phyloP scores from a whole-genome alignment of 2,113 vertebrate genomes.

The sheep (Ovis aries) region DNA sequence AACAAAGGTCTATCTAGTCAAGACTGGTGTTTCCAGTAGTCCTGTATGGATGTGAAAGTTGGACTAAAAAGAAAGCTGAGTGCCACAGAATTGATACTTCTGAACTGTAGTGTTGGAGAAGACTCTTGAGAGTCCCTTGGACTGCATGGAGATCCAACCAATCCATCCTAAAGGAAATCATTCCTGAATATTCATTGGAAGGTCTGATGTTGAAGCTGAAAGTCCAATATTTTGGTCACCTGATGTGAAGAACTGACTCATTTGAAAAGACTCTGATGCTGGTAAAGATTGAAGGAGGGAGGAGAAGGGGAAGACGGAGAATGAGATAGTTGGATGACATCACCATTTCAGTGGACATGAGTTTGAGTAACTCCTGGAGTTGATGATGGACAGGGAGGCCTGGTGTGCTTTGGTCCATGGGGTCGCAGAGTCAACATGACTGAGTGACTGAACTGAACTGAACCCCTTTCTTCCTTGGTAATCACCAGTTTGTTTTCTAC shows the following conservation, averaged over 20 bases:
- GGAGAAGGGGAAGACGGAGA: neutral
- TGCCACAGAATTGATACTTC: rapidly evolving
- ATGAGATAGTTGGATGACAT: neutral
- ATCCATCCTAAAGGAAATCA: neutral
- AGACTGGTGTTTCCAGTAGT: neutral
- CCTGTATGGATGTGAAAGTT: neutral
- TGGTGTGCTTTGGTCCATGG: neutral
- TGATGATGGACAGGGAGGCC: neutral
- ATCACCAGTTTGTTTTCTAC: neutral
- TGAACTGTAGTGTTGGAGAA: neutral
- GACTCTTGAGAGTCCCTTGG: neutral
- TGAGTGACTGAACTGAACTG: neutral
- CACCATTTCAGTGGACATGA: rapidly evolving
- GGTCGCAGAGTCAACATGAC: rapidly evolving
- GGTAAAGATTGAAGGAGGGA: neutral
- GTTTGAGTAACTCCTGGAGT: neutral
- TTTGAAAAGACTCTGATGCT: neutral
- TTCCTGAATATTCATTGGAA: neutral
- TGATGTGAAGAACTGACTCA: neutral
- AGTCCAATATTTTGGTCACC: neutral
- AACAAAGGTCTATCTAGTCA: neutral
- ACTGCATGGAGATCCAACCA: neutral
- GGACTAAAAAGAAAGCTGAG: neutral
- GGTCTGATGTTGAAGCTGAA: neutral
- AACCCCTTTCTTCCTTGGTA: neutral